Conservation (phyloP, 1,140 invertebrate species). For the Coenobita brevimanus region DNA sequence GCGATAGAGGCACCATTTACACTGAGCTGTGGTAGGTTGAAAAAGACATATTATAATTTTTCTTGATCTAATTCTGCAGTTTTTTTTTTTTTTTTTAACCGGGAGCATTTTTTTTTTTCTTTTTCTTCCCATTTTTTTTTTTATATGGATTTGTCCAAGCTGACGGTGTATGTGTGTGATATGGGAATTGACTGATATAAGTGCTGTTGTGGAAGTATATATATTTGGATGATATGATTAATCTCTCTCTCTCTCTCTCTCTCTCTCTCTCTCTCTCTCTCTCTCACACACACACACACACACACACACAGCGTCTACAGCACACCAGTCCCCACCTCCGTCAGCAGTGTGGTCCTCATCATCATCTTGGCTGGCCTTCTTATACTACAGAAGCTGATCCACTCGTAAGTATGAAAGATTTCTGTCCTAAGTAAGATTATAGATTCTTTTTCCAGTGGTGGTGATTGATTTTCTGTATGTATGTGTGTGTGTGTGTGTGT, state of each 20-base stretch:
- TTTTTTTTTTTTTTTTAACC: no score
- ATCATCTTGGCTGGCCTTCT: neutral
- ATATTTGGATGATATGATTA: neutral
- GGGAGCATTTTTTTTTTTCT: no score
- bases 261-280: neutral
- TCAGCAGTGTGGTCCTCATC: constrained; percentile 26
- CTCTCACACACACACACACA: neutral
- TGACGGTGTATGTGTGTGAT: no score
- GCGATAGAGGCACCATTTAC: neutral
- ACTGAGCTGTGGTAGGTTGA: neutral
- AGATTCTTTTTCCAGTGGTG: no score
- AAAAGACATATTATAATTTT: neutral
- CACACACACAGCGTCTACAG: neutral
- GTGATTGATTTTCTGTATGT: neutral
- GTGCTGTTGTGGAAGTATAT: neutral
- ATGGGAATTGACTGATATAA: neutral
- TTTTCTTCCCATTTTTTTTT: no score
- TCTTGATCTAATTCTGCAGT: neutral
- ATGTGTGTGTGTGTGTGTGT: neutral
- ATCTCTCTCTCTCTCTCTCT: neutral
- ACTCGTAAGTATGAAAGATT: constrained; percentile 5
- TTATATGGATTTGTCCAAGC: no score
- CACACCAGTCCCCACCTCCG: constrained; percentile 7
- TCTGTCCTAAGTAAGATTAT: no score
- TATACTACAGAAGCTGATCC: neutral